Conservation (phyloP, 2,888 invertebrate genomes). For the Chromoteleia sp. region DNA sequence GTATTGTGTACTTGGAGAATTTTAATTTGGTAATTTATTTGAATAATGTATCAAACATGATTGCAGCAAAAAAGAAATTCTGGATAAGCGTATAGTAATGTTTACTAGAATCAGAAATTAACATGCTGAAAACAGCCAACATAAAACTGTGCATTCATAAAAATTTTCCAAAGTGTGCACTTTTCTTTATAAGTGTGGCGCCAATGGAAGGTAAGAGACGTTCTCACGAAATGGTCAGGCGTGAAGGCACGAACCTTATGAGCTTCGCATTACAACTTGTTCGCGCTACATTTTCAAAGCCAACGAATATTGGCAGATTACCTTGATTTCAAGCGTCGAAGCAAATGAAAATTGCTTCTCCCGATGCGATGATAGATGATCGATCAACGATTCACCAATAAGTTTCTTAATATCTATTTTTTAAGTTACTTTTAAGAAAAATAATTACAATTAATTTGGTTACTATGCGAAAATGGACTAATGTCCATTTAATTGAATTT, state of each 20-base stretch:
- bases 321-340: slow-evolving; percentile 24
- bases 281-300: slow-evolving; percentile 51
- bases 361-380: background rate
- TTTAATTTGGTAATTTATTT: slow-evolving; percentile 9
- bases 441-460: slow-evolving; percentile 17
- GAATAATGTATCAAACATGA: slow-evolving; percentile 22
- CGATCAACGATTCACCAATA: slow-evolving; percentile 7
- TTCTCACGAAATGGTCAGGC: slow-evolving; percentile 73
- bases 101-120: slow-evolving; percentile 32
- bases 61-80: slow-evolving; percentile 20
- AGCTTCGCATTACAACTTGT: slow-evolving; percentile 76
- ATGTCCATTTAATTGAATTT: slow-evolving; percentile 31
- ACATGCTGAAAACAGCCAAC: slow-evolving; percentile 23
- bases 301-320: slow-evolving; percentile 71
- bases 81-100: background rate
- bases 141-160: slow-evolving; percentile 31
- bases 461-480: background rate
- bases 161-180: slow-evolving; percentile 40
- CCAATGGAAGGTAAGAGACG: slow-evolving; percentile 69
- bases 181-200: slow-evolving; percentile 69
- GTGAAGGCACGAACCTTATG: slow-evolving; percentile 75
- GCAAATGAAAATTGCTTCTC: slow-evolving; percentile 8
- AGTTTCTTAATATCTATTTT: no score
- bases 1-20: background rate
- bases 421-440: no score